Evolutionary conservation across 53 echinoderm and acorn worm species (phyloP), one percentile per base, ranked within the genome.

Genomic region (Astropecten irregularis): DNA sequence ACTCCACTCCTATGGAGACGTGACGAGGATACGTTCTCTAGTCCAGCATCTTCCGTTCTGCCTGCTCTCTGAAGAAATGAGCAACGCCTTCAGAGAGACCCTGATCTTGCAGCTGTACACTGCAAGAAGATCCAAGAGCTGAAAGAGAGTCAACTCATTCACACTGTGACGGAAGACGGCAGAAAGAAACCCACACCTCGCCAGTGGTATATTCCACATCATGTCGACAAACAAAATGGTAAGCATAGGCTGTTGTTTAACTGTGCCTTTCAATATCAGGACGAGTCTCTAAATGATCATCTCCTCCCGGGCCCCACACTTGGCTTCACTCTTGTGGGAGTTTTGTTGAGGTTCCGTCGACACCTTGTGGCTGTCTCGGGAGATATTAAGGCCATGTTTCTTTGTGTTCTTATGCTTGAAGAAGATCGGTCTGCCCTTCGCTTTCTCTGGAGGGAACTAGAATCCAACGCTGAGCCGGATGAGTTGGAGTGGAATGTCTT

Each of bases 181-280:
- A 58, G 59, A 8, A 2, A 58, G 56, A 58, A 58, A 22, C 18
- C 27, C 59, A 58, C 28, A 6, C 26, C 23, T 9, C 27, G 59
- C 59, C 59, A 58, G 59, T 83, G 69, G 83, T 83, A 68, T 53
- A 49, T 83, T 22, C 85, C 73, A 28, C 47, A 84, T 25, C 62
- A 84, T n/a, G 71, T 84, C 19, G 85, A 72, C 18, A 28, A 57
- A 21, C 47, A 49, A 23, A 72, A 72, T 53, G 36, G 32, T 27
- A 72, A 29, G 29, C 32, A 30, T 29, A 23, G 63, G 19, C 42
- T 42, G 9, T 20, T 66, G 67, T 40, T 66, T 40, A 40, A 40
- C 67, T 66, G 67, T 3, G 25, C 67, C 6, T 39, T 66, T 1
- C 40, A 66, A 40, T 36, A 66, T 40, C 63, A 18, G 26, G 67